These are phyloP conservation scores for Coelinius sp. DNA, from an alignment of 2,888 invertebrate species.

Conservation along the genomic window DNA sequence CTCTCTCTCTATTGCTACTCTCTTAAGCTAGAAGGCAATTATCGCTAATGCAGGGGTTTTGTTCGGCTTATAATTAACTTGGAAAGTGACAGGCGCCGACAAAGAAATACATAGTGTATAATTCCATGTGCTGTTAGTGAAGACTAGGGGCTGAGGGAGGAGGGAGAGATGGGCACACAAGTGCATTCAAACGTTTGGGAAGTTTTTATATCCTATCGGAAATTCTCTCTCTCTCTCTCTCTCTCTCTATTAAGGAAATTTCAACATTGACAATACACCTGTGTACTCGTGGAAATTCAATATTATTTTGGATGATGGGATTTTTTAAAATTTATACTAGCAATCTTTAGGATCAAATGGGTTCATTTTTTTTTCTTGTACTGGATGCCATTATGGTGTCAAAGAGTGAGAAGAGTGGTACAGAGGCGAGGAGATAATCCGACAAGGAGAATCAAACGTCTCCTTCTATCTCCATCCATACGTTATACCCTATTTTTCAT, in stretches of 20 bases:
- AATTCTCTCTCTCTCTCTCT: too few relatives aligned
- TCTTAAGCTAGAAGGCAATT: constrained; percentile 41
- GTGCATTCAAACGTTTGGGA: background rate
- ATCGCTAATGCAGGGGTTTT: constrained; percentile 61
- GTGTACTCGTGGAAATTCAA: background rate
- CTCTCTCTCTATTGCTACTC: background rate
- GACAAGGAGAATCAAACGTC: constrained; percentile 49
- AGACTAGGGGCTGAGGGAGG: constrained; percentile 36
- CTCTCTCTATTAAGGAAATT: background rate
- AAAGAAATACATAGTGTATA: constrained; percentile 49
- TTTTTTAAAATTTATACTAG: too few relatives aligned
- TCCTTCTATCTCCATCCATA: constrained; percentile 37
- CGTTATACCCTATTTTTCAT: constrained; percentile 32
- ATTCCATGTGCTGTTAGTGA: background rate
- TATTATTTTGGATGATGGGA: background rate
- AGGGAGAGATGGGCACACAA: constrained; percentile 29
- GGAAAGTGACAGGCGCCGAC: constrained; percentile 59
- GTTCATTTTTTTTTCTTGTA: too few relatives aligned
- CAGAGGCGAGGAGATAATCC: constrained; percentile 41
- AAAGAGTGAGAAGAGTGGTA: constrained; percentile 34
- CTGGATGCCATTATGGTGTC: background rate
- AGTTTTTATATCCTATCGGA: background rate
- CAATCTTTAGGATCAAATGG: too few relatives aligned
- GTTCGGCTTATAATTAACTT: constrained; percentile 61
- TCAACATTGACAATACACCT: constrained; percentile 18